Evolutionary conservation across 2,888 invertebrate species (phyloP).

Genomic region (Napeogenes inachia): DNA sequence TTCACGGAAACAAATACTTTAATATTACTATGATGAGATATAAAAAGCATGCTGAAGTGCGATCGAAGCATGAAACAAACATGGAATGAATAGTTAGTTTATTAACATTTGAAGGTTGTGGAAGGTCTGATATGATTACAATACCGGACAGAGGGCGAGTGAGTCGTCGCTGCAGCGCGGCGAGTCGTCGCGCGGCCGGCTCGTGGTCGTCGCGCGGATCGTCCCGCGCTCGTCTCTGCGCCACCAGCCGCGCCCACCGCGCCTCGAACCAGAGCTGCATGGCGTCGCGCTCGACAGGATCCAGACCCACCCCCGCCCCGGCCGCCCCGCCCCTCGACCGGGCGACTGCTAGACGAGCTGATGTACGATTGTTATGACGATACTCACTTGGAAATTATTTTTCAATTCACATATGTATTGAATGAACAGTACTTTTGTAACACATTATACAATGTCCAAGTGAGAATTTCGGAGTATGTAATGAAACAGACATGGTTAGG

Average conservation of each 20-base stretch:
- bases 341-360: too few species aligned
- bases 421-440: too few species aligned
- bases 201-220: constrained; percentile 44
- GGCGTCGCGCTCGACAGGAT: constrained; percentile 53
- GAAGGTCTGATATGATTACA: constrained; percentile 4
- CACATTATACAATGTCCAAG: too few species aligned
- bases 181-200: constrained; percentile 46
- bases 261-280: constrained; percentile 72
- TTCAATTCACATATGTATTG: too few species aligned
- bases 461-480: too few species aligned
- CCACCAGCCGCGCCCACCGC: constrained; percentile 62
- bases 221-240: constrained; percentile 55
- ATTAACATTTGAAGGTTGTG: neutral
- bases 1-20: too few species aligned
- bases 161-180: constrained; percentile 55
- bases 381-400: too few species aligned
- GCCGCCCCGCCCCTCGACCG: constrained; percentile 31
- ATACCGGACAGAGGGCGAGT: constrained; percentile 60
- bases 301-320: constrained; percentile 41
- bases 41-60: neutral
- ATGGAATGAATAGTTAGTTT: constrained; percentile 1
- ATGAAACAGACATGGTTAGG: too few species aligned
- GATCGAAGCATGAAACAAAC: neutral
- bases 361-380: too few species aligned
- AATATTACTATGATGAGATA: neutral